phyloP scores from a whole-genome alignment of 2,888 invertebrate species.

The Cheiracanthium punctorium region DNA sequence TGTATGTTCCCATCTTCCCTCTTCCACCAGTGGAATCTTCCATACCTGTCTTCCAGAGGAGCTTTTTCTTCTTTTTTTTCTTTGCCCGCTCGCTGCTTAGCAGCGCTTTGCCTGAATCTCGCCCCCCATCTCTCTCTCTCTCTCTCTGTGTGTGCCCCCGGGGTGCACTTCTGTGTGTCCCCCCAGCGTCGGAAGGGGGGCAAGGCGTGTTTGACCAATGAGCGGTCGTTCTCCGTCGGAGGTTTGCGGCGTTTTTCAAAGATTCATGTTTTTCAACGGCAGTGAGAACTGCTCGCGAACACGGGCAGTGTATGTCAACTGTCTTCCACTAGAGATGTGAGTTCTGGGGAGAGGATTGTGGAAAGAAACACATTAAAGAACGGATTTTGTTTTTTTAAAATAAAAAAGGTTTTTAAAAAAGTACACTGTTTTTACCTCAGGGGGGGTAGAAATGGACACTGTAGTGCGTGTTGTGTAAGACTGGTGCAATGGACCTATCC shows the following conservation, averaged over 20 bases:
- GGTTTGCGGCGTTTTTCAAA: slow-evolving; percentile 50
- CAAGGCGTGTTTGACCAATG: slow-evolving; percentile 43
- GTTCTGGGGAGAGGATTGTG: background rate
- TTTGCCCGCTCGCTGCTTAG: background rate
- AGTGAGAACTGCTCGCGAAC: slow-evolving; percentile 15
- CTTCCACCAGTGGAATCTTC: slow-evolving; percentile 36
- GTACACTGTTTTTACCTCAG: too few relatives aligned
- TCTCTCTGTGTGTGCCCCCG: slow-evolving; percentile 34
- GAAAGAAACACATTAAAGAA: too few relatives aligned
- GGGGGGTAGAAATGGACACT: too few relatives aligned
- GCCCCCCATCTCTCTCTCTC: slow-evolving; percentile 27
- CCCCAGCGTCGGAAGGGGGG: slow-evolving; percentile 33
- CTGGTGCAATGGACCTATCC: slow-evolving; percentile 12
- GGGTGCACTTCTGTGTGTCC: slow-evolving; percentile 27
- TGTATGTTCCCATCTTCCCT: slow-evolving; percentile 17
- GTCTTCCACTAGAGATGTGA: too few relatives aligned
- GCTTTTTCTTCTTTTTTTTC: slow-evolving; percentile 13
- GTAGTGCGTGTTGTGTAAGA: slow-evolving; percentile 11
- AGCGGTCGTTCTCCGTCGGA: slow-evolving; percentile 20
- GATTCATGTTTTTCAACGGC: slow-evolving; percentile 45
- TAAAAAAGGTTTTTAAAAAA: too few relatives aligned
- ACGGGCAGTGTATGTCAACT: slow-evolving; percentile 27
- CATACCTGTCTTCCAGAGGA: slow-evolving; percentile 66
- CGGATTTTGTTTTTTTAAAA: background rate
- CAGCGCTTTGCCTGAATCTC: slow-evolving; percentile 37